These are phyloP conservation scores for Clarias fuscus DNA, from an alignment of 2,797 vertebrate species.

Conservation along the genomic window DNA sequence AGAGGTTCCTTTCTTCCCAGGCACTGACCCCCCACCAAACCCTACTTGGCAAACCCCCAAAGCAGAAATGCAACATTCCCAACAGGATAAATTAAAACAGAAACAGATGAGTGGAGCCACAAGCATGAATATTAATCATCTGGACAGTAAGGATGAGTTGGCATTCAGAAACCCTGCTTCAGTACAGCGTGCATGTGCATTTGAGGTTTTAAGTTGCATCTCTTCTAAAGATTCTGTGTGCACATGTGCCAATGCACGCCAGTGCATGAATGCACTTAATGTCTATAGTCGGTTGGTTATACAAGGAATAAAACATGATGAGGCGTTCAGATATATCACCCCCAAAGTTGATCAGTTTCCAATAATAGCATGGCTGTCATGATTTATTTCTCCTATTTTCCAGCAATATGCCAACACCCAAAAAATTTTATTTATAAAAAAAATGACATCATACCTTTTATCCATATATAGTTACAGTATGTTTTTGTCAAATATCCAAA, in stretches of 20 bases:
- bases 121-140: slow-evolving; percentile 55
- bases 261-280: background rate
- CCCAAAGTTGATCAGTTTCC: background rate
- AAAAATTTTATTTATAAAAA: background rate
- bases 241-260: background rate
- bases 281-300: background rate
- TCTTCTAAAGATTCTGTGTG: slow-evolving; percentile 11
- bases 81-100: slow-evolving; percentile 63
- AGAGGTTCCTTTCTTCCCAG: slow-evolving; percentile 53
- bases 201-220: slow-evolving; percentile 18
- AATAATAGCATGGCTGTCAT: slow-evolving; percentile 2
- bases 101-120: slow-evolving; percentile 64
- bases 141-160: slow-evolving; percentile 32
- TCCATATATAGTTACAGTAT: background rate
- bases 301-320: slow-evolving; percentile 12
- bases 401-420: slow-evolving; percentile 2
- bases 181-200: background rate
- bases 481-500: background rate
- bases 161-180: slow-evolving; percentile 16
- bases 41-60: slow-evolving; percentile 53
- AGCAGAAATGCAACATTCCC: slow-evolving; percentile 66
- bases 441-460: background rate
- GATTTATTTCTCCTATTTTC: background rate
- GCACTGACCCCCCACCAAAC: slow-evolving; percentile 44
- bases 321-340: background rate